Evolutionary conservation across 2,113 vertebrate genomes (phyloP).

Genomic region (Plecturocebus donacophilus): DNA sequence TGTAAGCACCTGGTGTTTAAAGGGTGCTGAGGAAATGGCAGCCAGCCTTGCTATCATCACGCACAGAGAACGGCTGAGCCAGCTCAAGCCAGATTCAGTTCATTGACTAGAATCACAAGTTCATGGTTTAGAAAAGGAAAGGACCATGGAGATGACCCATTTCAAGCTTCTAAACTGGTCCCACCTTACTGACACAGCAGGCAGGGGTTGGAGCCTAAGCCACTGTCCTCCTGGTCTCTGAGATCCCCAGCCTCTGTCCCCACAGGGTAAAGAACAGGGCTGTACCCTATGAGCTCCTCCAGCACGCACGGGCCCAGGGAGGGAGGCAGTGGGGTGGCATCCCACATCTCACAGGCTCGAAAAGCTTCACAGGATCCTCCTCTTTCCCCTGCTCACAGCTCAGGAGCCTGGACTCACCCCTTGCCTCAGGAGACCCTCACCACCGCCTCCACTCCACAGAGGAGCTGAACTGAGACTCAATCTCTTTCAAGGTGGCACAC

Average conservation of each 20-base stretch:
- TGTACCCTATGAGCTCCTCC: rapidly evolving
- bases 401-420: neutral
- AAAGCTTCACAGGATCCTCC: neutral
- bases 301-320: rapidly evolving
- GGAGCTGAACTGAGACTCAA: neutral
- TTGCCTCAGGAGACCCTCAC: neutral
- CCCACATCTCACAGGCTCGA: neutral
- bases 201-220: rapidly evolving
- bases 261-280: neutral
- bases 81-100: rapidly evolving
- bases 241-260: neutral
- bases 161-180: too few species aligned
- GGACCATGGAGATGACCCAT: neutral
- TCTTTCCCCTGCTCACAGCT: neutral
- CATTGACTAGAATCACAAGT: neutral
- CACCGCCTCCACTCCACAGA: neutral
- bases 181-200: neutral
- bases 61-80: neutral
- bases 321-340: rapidly evolving
- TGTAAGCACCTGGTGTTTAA: neutral
- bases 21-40: neutral
- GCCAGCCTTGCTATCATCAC: neutral
- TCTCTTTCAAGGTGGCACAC: neutral
- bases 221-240: neutral
- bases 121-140: neutral